Percentiles rank a stretch among this genome's conserved stretches.
phyloP scores from a whole-genome alignment of 2,888 invertebrate species.

The Harmothoe impar region DNA sequence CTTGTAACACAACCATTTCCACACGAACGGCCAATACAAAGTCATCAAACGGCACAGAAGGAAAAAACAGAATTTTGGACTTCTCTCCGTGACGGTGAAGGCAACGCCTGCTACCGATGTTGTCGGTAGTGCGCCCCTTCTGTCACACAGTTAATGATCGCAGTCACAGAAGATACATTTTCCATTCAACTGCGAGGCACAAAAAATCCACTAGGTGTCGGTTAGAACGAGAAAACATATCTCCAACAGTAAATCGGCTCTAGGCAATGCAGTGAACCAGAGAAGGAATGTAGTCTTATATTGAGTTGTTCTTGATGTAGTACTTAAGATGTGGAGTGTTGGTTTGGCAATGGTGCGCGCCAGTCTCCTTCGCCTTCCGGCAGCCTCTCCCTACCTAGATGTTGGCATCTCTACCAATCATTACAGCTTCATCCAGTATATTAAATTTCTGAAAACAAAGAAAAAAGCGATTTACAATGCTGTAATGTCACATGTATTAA shows the following conservation, averaged over 20 bases:
- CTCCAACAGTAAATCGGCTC: slow-evolving; percentile 55
- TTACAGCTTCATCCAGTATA: slow-evolving; percentile 46
- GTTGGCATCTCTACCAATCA: slow-evolving; percentile 53
- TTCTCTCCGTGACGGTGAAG: slow-evolving; percentile 21
- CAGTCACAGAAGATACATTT: background rate
- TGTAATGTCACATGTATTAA: no score
- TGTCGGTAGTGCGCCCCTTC: background rate
- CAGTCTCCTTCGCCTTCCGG: background rate
- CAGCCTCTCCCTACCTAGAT: slow-evolving; percentile 60
- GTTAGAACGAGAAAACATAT: slow-evolving; percentile 26
- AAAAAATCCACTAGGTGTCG: slow-evolving; percentile 61
- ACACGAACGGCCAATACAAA: slow-evolving; percentile 49
- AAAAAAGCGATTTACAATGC: background rate
- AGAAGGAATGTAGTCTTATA: slow-evolving; percentile 61
- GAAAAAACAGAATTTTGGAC: slow-evolving; percentile 38
- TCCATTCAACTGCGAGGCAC: slow-evolving; percentile 46
- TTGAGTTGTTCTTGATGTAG: slow-evolving; percentile 55
- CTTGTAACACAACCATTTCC: slow-evolving; percentile 43
- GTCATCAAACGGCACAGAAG: slow-evolving; percentile 45
- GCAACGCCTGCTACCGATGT: slow-evolving; percentile 1
- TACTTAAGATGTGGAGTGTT: slow-evolving; percentile 40
- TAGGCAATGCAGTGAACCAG: slow-evolving; percentile 61
- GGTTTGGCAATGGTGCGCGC: slow-evolving; percentile 50
- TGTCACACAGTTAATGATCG: background rate
- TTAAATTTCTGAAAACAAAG: slow-evolving; percentile 37